phyloP scores from a whole-genome alignment of 2,113 vertebrate species.

The Mormyrus iriodes region DNA sequence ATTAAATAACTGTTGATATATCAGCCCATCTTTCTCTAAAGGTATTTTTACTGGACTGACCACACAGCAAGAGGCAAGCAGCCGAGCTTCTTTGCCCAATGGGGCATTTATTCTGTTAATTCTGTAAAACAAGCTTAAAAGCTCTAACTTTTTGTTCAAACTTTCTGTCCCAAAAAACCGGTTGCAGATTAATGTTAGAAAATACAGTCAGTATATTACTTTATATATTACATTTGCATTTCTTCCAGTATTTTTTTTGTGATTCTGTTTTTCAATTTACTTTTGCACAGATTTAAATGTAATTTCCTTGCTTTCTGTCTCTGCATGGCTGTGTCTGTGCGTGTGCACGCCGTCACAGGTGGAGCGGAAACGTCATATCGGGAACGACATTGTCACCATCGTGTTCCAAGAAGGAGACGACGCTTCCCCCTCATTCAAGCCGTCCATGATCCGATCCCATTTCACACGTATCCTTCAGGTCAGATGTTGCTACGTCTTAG shows the following conservation, averaged over 20 bases:
- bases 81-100: too few species aligned
- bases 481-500: neutral
- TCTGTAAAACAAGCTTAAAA: too few species aligned
- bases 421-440: slow-evolving; percentile 84
- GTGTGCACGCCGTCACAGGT: slow-evolving; percentile 64
- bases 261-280: neutral
- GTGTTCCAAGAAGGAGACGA: slow-evolving; percentile 97
- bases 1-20: too few species aligned
- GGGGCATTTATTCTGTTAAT: too few species aligned
- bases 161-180: too few species aligned
- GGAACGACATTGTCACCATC: slow-evolving; percentile 96
- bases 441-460: slow-evolving; percentile 98
- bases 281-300: neutral
- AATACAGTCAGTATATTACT: neutral
- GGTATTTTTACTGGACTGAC: too few species aligned
- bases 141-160: too few species aligned
- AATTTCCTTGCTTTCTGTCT: neutral
- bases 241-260: neutral
- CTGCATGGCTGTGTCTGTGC: neutral
- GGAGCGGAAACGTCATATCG: slow-evolving; percentile 96
- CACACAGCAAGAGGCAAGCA: too few species aligned
- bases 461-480: slow-evolving; percentile 93
- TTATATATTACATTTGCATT: neutral
- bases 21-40: too few species aligned
- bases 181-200: too few species aligned